Evolutionary conservation across 1,140 invertebrate genomes (phyloP).

Genomic region (Protaetia brevitarsis): DNA sequence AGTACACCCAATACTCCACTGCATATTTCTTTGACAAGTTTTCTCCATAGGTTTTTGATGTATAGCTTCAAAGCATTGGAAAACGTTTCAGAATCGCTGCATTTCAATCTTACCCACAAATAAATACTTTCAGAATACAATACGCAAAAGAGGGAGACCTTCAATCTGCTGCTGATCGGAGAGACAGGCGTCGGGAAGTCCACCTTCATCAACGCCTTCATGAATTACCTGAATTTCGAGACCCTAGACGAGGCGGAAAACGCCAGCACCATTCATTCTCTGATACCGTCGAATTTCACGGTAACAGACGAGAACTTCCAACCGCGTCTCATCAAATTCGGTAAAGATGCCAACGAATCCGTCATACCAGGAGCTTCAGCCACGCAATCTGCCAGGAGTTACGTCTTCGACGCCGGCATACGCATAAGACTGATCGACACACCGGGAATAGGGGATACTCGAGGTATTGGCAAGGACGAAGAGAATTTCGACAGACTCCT

Average conservation of each 20-base stretch:
- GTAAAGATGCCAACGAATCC: slow-evolving; percentile 38
- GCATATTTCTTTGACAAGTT: too few relatives aligned
- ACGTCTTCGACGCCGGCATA: slow-evolving; percentile 38
- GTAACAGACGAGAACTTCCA: slow-evolving; percentile 36
- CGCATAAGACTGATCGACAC: slow-evolving; percentile 41
- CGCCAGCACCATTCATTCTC: background rate
- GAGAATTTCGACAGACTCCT: slow-evolving; percentile 40
- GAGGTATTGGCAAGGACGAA: slow-evolving; percentile 38
- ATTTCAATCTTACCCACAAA: background rate
- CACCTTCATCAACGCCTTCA: slow-evolving; percentile 44
- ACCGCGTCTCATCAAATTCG: slow-evolving; percentile 15
- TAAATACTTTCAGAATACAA: background rate
- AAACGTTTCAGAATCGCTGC: too few relatives aligned
- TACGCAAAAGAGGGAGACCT: background rate
- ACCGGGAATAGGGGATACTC: slow-evolving; percentile 35
- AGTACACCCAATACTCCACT: too few relatives aligned
- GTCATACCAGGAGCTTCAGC: slow-evolving; percentile 35
- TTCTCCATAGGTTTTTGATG: too few relatives aligned
- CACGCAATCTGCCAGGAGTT: slow-evolving; percentile 42
- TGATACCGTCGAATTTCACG: slow-evolving; percentile 29
- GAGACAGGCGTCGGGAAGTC: slow-evolving; percentile 46
- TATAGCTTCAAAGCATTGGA: too few relatives aligned
- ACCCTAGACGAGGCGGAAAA: background rate
- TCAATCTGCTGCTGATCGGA: slow-evolving; percentile 43
- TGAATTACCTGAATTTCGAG: slow-evolving; percentile 4